Base-by-base conservation (phyloP, 92 coral and sea anemone genomes). In the Zoanthus gigantus region DNA sequence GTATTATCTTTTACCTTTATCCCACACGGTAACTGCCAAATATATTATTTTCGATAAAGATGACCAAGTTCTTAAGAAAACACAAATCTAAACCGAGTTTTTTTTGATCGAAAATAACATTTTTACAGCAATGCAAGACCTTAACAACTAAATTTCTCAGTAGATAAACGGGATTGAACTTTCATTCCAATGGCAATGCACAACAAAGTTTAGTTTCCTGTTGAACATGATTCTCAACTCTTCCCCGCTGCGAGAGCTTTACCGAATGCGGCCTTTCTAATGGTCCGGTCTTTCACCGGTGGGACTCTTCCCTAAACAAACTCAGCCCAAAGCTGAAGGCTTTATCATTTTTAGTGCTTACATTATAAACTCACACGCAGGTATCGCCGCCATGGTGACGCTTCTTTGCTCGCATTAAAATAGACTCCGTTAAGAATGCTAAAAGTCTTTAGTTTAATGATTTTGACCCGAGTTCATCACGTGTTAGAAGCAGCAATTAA, bases 81-180 rank as follows among this genome's bases (percentile, higher is more conserved):
- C 72, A 87, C 73, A 87, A 77, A 78, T 53, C 85, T 83, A 76
- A 86, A 74, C 76, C 48, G 14, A 37, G 58, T 88, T 23, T 23
- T 87, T 91, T 75, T 50, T 88, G n/a, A 76, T 73, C 87, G 88
- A 87, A 88, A 91, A 91, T 76, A 91, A 87, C 52, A 14, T 66
- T 63, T 63, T 81, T 47, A 57, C 47, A 74, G 63, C 74, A 37
- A 30, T 46, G 56, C 13, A 7, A 23, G 45, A 68, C 66, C 58
- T 68, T 66, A 47, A 44, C 47, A 44, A 16, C n/a, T n/a, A 50
- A 37, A 73, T 3, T 37, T 17, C 29, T 48, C 52, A 44, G 58
- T 17, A 9, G 44, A 37, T 28, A 28, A 29, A 15, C 29, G 67
- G 28, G 7, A 23, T 13, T 54, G 9, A 44, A 9, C 6, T 34